Conservation (phyloP, 2,113 vertebrate species). For the Rostratula benghalensis region DNA sequence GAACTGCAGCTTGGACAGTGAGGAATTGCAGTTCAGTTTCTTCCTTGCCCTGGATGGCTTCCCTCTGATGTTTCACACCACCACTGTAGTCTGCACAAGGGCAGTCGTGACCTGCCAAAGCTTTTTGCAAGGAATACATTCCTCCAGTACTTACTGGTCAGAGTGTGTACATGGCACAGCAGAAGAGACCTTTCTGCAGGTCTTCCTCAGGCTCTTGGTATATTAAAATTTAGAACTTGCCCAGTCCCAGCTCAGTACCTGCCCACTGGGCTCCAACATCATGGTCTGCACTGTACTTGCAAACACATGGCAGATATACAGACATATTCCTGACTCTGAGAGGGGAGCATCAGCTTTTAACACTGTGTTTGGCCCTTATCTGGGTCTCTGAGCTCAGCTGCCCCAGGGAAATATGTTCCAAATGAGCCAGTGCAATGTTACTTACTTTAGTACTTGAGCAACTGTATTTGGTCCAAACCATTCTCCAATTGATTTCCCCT, state of each 20-base stretch:
- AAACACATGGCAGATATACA: rapidly evolving
- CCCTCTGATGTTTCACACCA: background rate
- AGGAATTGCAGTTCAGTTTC: background rate
- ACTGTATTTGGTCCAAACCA: constrained; percentile 99
- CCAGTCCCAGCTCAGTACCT: background rate
- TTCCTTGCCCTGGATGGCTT: background rate
- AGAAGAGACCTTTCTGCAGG: background rate
- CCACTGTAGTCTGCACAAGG: background rate
- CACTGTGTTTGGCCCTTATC: background rate
- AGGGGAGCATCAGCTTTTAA: background rate
- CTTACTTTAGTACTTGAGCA: constrained; percentile 98
- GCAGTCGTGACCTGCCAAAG: background rate
- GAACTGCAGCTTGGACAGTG: background rate
- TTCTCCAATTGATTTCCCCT: constrained; percentile 97
- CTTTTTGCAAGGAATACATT: rapidly evolving
- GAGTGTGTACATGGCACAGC: rapidly evolving
- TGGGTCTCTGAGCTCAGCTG: background rate
- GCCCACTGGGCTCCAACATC: background rate
- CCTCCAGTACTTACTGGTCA: background rate
- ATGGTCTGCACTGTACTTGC: background rate
- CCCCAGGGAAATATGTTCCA: background rate
- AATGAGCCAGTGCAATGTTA: background rate
- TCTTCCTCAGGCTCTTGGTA: background rate
- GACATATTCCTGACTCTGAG: background rate
- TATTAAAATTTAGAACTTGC: background rate